Conservation (phyloP, 2,797 vertebrate genomes). For the Thaleichthys pacificus region DNA sequence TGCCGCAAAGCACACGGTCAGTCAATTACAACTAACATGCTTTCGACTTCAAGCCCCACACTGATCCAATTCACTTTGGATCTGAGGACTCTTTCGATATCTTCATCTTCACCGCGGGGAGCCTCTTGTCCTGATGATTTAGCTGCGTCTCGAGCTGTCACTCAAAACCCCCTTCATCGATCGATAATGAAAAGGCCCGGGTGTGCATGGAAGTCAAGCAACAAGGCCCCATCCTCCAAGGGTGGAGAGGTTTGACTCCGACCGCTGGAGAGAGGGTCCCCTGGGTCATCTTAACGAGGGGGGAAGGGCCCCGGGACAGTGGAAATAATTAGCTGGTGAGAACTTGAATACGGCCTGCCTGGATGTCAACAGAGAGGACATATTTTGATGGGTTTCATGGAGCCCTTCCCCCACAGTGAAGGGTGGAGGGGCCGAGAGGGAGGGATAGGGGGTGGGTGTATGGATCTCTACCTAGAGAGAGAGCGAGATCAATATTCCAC, state of each 20-base stretch:
- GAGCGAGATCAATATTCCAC: constrained; percentile 56
- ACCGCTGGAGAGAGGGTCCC: constrained; percentile 20
- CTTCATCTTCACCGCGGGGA: constrained; percentile 34
- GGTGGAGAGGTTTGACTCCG: neutral
- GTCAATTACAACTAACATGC: constrained; percentile 24
- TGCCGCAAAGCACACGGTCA: constrained; percentile 12
- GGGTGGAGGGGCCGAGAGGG: too few relatives aligned
- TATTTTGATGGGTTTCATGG: constrained; percentile 54
- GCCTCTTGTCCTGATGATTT: constrained; percentile 38
- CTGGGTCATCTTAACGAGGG: constrained; percentile 26
- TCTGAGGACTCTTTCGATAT: constrained; percentile 38
- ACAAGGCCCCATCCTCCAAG: constrained; percentile 4
- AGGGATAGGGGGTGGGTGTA: constrained; percentile 2
- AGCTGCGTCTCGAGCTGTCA: constrained; percentile 39
- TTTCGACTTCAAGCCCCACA: constrained; percentile 24
- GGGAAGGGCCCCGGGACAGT: neutral
- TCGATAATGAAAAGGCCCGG: constrained; percentile 45
- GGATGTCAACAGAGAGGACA: constrained; percentile 44
- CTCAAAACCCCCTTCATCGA: constrained; percentile 47
- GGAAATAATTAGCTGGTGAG: constrained; percentile 41
- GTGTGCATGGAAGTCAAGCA: constrained; percentile 16
- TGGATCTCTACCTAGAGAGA: constrained; percentile 23
- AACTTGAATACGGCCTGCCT: constrained; percentile 28
- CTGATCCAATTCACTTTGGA: constrained; percentile 53
- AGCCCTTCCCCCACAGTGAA: constrained; percentile 20